Base-by-base conservation (phyloP, 37 sponge, comb jelly and placozoan genomes). In the Oopsacas minuta region DNA sequence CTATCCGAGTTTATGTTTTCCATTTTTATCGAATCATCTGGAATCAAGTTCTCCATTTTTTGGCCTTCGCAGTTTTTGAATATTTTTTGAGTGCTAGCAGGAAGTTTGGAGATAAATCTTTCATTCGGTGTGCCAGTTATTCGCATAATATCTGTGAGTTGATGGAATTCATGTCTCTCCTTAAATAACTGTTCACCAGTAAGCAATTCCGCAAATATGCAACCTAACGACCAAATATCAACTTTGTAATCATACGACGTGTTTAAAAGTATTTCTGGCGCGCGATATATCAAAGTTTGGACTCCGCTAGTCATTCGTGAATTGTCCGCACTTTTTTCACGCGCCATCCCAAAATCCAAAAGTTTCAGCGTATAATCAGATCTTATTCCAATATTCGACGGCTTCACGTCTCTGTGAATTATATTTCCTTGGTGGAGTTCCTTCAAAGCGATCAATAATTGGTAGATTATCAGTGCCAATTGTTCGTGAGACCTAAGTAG, bases 191-290 rank as follows among this genome's bases (percentile, higher is more conserved):
- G 20, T n/a, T 61, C 22, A 32, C 75, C 75, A 20, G 75, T 61
- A 32, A 61, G 28, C 75, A 85, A 36, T 37, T 85, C 86, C 22
- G 86, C 86, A 23, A 37, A 85, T 23, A 85, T 85, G 25, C 86
- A 85, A 28, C 81, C 86, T 10, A 81, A 36, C 36, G 81, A 81
- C 86, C 86, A 85, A 37, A 85, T 83, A 37, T 85, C 86, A 23
- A 85, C 86, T 39, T 81, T 36, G 39, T 36, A 22, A 36, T 81
- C 86, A 28, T 85, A 85, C 10, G 81, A 7, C 1, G 51, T 81
- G 83, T 37, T 28, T 36, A 85, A 82, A 37, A 85, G 36, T 5
- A 85, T 81, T 25, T 85, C 86, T 1, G 86, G 86, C 1, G 86
- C 75, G 25, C 86, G 34, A 37, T 85, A 85, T 23, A 81, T 81